Percentiles rank a stretch among this genome's conserved stretches.
Conservation (phyloP, 2,113 vertebrate genomes). For the Syngnathus typhle region DNA sequence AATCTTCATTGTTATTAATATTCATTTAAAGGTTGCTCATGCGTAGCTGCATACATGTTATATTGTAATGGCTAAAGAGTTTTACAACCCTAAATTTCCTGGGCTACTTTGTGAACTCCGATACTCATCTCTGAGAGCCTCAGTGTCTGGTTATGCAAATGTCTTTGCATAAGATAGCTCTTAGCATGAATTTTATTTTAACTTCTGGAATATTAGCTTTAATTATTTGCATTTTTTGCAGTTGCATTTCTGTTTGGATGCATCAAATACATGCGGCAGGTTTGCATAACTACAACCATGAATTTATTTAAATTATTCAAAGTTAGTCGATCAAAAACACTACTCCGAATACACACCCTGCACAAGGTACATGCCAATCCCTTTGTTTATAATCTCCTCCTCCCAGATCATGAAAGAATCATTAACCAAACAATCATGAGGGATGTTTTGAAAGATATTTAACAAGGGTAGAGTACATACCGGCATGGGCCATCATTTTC, state of each 20-base stretch:
- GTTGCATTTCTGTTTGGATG: not conserved
- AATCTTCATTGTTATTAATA: slow-evolving; percentile 21
- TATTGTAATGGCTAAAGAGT: not conserved
- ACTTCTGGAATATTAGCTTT: not conserved
- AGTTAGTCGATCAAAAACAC: not conserved
- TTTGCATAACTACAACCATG: not conserved
- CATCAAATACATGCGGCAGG: not conserved
- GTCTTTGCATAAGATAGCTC: slow-evolving; percentile 11
- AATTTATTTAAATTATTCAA: not conserved
- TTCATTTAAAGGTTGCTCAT: not conserved
- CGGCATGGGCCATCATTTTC: not conserved
- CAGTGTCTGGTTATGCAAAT: slow-evolving; percentile 27
- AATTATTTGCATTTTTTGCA: not conserved
- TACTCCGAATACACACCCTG: not conserved
- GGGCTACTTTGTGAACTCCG: not conserved
- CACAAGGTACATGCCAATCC: not conserved
- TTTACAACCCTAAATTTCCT: not conserved
- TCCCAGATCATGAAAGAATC: slow-evolving; percentile 1
- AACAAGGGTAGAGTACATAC: slow-evolving; percentile 6
- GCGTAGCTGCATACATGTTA: slow-evolving; percentile 21
- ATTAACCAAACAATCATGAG: not conserved
- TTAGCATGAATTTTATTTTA: not conserved
- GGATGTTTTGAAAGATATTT: not conserved
- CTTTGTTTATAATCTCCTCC: slow-evolving; percentile 12
- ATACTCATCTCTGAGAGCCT: slow-evolving; percentile 18